These are phyloP conservation scores for Loripinus fragilis DNA, from an alignment of 2,888 invertebrate species.

Conservation along the genomic window DNA sequence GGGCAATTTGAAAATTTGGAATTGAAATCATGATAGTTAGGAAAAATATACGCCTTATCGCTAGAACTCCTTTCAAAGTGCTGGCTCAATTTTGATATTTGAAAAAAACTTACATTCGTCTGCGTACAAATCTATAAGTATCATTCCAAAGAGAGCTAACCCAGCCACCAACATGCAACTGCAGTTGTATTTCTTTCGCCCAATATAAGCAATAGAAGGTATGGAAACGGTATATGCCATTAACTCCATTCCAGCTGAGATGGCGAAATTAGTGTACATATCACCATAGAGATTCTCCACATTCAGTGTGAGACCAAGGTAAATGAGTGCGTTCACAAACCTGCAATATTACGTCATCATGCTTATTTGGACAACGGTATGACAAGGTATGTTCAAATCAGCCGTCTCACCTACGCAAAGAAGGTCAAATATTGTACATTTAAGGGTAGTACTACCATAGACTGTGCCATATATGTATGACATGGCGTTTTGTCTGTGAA, in stretches of 20 bases:
- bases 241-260: neutral
- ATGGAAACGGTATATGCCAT: neutral
- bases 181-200: constrained; percentile 20
- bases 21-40: no score
- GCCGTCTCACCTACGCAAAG: no score
- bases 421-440: no score
- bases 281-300: constrained; percentile 10
- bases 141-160: neutral
- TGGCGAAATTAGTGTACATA: neutral
- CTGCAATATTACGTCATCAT: no score
- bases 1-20: no score
- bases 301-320: constrained; percentile 12
- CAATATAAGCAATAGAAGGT: neutral
- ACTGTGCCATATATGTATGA: no score
- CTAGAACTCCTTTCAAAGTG: no score
- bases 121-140: neutral
- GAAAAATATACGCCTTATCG: no score
- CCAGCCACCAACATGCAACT: constrained; percentile 3
- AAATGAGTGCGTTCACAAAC: neutral
- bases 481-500: no score
- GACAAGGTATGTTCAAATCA: neutral
- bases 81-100: no score
- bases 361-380: neutral
- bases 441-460: no score
- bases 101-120: neutral